phyloP scores from a whole-genome alignment of 2,888 invertebrate species.

The Drosophila neonasuta region DNA sequence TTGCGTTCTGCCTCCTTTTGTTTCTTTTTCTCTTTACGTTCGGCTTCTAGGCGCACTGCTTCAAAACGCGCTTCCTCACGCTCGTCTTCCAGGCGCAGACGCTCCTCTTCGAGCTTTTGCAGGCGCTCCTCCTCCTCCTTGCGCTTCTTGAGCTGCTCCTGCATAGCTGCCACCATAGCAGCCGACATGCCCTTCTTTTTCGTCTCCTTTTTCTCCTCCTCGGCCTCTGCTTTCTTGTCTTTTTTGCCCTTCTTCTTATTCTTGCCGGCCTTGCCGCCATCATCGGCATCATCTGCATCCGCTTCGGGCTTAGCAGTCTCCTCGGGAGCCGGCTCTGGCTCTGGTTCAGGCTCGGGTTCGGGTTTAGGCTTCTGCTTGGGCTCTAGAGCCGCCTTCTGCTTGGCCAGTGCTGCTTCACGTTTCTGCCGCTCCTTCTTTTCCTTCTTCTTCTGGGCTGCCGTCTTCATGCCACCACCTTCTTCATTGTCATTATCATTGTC shows the following conservation, averaged over 20 bases:
- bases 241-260: constrained; percentile 82
- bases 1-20: constrained; percentile 96
- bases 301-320: constrained; percentile 37
- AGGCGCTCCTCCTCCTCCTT: constrained; percentile 94
- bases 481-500: constrained; percentile 84
- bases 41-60: constrained; percentile 90
- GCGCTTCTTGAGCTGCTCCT: constrained; percentile 93
- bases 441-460: constrained; percentile 94
- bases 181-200: constrained; percentile 89
- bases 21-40: constrained; percentile 93
- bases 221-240: constrained; percentile 82
- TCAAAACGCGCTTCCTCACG: constrained; percentile 89
- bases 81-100: constrained; percentile 88
- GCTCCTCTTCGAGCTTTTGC: constrained; percentile 90
- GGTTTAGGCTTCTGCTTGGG: constrained; percentile 74
- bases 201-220: constrained; percentile 84
- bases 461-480: constrained; percentile 86
- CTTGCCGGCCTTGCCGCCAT: constrained; percentile 78
- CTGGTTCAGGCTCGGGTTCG: constrained; percentile 40
- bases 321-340: constrained; percentile 29
- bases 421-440: constrained; percentile 93
- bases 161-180: constrained; percentile 94
- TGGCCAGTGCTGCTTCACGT: constrained; percentile 85
- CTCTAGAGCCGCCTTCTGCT: constrained; percentile 80
- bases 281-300: constrained; percentile 72